A percentile compares a stretch with the other conserved stretches of the same genome.
These are phyloP conservation scores for Ciona savignyi DNA, from an alignment of 23 tunicate species.

Conservation along the genomic window DNA sequence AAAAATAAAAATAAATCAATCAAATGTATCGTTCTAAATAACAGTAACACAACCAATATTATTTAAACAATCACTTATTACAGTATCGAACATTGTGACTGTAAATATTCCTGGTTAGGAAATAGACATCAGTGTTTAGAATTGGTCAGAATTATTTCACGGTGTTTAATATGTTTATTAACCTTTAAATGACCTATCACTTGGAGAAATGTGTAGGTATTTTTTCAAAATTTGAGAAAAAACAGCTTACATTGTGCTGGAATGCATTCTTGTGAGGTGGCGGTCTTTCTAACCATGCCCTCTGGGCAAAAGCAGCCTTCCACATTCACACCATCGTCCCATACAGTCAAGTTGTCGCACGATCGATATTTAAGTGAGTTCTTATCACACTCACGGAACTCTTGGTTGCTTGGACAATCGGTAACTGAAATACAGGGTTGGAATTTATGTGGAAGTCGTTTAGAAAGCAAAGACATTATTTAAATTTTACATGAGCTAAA, in stretches of 20 bases:
- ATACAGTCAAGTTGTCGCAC: constrained; percentile 33
- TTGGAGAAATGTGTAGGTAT: too few relatives aligned
- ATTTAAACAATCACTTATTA: background rate
- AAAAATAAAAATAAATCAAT: background rate
- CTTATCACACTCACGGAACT: constrained; percentile 45
- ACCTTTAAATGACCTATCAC: background rate
- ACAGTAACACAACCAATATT: too few relatives aligned
- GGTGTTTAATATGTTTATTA: too few relatives aligned
- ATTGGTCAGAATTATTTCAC: too few relatives aligned
- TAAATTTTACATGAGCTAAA: too few relatives aligned
- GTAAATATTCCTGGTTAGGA: too few relatives aligned
- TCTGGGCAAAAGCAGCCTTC: constrained; percentile 66
- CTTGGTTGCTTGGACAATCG: constrained; percentile 35
- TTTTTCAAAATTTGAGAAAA: background rate
- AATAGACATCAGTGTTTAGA: too few relatives aligned
- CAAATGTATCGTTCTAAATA: background rate
- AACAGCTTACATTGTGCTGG: constrained; percentile 40
- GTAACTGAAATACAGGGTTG: constrained; percentile 9
- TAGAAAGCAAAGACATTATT: too few relatives aligned
- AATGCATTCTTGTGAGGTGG: constrained; percentile 27
- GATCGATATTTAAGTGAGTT: constrained; percentile 44
- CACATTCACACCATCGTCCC: constrained; percentile 37
- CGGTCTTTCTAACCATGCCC: constrained; percentile 32
- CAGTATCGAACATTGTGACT: background rate
- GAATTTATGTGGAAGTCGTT: too few relatives aligned